phyloP scores from a whole-genome alignment of 1,140 invertebrate species.

The Globodera rostochiensis region DNA sequence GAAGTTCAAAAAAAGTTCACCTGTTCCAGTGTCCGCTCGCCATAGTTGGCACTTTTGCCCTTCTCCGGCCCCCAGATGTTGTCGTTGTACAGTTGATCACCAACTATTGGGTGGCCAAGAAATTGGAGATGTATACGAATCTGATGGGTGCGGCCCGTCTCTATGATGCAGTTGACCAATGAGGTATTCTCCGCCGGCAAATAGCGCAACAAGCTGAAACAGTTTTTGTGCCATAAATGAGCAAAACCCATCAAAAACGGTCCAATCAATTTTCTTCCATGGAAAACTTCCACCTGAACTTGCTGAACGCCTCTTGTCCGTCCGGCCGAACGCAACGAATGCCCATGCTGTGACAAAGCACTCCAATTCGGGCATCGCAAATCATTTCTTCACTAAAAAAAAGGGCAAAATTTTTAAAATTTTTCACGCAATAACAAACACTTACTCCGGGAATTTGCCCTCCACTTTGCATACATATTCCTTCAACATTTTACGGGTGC shows the following conservation, averaged over 20 bases:
- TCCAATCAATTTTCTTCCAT: constrained; percentile 72
- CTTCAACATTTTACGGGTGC: constrained; percentile 73
- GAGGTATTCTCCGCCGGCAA: constrained; percentile 75
- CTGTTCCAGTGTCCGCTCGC: constrained; percentile 81
- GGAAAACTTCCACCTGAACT: constrained; percentile 74
- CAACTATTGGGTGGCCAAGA: constrained; percentile 91
- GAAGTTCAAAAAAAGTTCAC: constrained; percentile 44
- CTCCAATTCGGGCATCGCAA: constrained; percentile 87
- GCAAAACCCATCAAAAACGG: not conserved
- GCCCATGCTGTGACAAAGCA: constrained; percentile 90
- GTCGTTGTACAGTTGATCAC: constrained; percentile 93
- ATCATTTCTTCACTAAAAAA: constrained; percentile 77
- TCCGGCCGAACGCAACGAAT: constrained; percentile 80
- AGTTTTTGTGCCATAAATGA: not conserved
- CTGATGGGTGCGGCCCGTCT: constrained; percentile 96
- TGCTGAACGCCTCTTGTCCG: constrained; percentile 82
- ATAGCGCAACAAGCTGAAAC: constrained; percentile 7
- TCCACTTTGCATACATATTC: constrained; percentile 95
- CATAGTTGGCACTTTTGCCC: constrained; percentile 86
- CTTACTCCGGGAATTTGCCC: constrained; percentile 92
- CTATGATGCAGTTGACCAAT: constrained; percentile 84
- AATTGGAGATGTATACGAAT: constrained; percentile 98
- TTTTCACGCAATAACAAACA: not conserved
- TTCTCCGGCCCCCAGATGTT: constrained; percentile 85
- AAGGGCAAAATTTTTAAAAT: no score